Percentiles rank a stretch among this genome's conserved stretches.
These are phyloP conservation scores for Nomia melanderi DNA, from an alignment of 1,140 invertebrate species.

Conservation along the genomic window DNA sequence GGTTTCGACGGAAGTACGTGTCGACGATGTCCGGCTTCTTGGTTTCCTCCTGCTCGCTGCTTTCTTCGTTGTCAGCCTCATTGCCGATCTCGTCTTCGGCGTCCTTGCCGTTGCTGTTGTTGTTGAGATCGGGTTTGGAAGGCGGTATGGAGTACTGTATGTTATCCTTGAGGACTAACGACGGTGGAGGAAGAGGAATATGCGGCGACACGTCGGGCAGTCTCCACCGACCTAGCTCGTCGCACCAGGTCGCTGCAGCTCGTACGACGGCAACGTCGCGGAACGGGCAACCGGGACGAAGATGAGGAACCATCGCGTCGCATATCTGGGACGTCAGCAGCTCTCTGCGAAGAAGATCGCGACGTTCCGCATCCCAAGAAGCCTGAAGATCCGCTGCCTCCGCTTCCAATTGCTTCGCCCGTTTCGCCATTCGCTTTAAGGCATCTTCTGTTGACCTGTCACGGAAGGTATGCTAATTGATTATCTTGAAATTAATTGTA, in stretches of 20 bases:
- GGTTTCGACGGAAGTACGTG: constrained; percentile 75
- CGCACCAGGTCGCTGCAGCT: constrained; percentile 76
- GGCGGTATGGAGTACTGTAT: constrained; percentile 30
- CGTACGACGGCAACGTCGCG: constrained; percentile 74
- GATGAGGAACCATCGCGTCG: constrained; percentile 78
- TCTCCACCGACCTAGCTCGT: constrained; percentile 77
- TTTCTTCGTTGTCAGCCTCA: constrained; percentile 52
- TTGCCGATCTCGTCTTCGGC: constrained; percentile 44
- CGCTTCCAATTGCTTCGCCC: constrained; percentile 75
- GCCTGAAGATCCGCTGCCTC: constrained; percentile 78
- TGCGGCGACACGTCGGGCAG: constrained; percentile 71
- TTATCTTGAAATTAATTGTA: no score
- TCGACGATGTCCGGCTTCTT: constrained; percentile 72
- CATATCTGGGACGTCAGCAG: constrained; percentile 76
- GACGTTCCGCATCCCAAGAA: constrained; percentile 78
- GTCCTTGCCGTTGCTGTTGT: constrained; percentile 66
- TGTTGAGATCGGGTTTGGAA: constrained; percentile 74
- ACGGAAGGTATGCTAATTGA: not conserved
- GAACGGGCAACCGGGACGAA: constrained; percentile 78
- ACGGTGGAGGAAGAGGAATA: constrained; percentile 74
- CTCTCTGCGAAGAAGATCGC: constrained; percentile 77
- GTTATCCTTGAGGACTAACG: constrained; percentile 38
- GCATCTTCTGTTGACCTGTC: constrained; percentile 77
- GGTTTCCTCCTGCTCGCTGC: constrained; percentile 3
- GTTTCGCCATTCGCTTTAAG: constrained; percentile 77